These are phyloP conservation scores for Grallaria varia DNA, from an alignment of 2,113 vertebrate genomes.

Conservation along the genomic window DNA sequence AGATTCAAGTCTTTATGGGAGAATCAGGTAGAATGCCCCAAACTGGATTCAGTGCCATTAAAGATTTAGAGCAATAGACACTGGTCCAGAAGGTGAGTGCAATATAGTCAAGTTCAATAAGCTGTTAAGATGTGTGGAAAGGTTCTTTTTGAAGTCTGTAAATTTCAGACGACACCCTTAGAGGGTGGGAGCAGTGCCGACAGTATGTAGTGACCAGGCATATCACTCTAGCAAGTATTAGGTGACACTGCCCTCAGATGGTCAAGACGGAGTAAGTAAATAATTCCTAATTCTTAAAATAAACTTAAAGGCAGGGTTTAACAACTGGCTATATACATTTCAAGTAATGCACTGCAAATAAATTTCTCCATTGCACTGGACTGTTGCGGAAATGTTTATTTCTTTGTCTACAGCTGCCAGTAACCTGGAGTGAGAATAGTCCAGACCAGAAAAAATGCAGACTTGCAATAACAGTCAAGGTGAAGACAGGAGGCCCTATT, in stretches of 20 bases:
- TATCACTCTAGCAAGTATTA: background rate
- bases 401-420: background rate
- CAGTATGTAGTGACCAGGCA: background rate
- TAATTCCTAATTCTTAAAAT: background rate
- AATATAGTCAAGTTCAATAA: background rate
- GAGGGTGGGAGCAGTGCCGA: background rate
- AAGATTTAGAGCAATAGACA: background rate
- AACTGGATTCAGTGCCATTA: background rate
- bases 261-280: slow-evolving; percentile 14
- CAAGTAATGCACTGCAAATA: background rate
- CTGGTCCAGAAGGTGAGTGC: background rate
- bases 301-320: background rate
- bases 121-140: background rate
- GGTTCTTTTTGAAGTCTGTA: background rate
- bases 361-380: background rate
- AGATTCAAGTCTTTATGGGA: background rate
- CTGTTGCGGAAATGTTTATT: background rate
- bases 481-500: fast-evolving
- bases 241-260: slow-evolving; percentile 13
- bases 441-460: background rate
- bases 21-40: background rate
- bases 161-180: background rate
- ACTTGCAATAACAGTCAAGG: background rate
- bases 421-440: background rate
- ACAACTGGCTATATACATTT: background rate